These are phyloP conservation scores for Lycorma delicatula DNA, from an alignment of 1,140 invertebrate genomes.

Conservation along the genomic window DNA sequence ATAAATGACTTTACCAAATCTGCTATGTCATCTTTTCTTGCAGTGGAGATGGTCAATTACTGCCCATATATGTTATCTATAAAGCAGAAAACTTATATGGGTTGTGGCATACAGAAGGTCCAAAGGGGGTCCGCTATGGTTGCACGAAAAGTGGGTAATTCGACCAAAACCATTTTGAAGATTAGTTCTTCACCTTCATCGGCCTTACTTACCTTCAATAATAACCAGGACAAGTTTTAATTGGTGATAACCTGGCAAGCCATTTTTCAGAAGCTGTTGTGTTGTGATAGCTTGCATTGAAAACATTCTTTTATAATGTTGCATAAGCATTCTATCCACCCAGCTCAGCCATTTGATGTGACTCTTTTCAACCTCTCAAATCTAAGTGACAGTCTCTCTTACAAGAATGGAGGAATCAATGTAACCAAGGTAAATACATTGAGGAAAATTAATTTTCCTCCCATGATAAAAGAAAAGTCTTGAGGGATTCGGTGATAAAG, in stretches of 20 bases:
- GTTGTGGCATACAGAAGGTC: conserved; percentile 24
- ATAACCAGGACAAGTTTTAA: conserved; percentile 16
- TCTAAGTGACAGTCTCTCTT: not conserved
- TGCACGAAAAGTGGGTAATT: conserved; percentile 27
- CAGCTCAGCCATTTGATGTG: too few species aligned
- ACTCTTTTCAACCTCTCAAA: too few species aligned
- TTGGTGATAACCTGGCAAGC: conserved; percentile 30
- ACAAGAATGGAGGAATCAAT: not conserved
- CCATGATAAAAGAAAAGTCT: not conserved
- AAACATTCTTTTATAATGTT: conserved; percentile 16
- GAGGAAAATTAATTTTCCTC: not conserved
- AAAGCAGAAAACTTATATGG: conserved; percentile 23
- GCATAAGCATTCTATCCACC: not conserved
- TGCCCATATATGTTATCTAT: conserved; percentile 18
- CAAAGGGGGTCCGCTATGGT: conserved; percentile 4
- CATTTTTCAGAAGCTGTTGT: conserved; percentile 25
- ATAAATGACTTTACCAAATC: too few species aligned
- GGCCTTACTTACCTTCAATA: conserved; percentile 7
- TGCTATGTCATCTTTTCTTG: conserved; percentile 4
- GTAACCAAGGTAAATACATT: conserved; percentile 1
- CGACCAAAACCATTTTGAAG: conserved; percentile 26
- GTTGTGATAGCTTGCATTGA: conserved; percentile 9
- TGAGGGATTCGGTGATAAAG: not conserved
- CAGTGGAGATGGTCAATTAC: conserved; percentile 2
- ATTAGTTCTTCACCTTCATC: conserved; percentile 26